These are phyloP conservation scores for Varanus komodoensis DNA, from an alignment of 2,113 vertebrate species.

Conservation along the genomic window DNA sequence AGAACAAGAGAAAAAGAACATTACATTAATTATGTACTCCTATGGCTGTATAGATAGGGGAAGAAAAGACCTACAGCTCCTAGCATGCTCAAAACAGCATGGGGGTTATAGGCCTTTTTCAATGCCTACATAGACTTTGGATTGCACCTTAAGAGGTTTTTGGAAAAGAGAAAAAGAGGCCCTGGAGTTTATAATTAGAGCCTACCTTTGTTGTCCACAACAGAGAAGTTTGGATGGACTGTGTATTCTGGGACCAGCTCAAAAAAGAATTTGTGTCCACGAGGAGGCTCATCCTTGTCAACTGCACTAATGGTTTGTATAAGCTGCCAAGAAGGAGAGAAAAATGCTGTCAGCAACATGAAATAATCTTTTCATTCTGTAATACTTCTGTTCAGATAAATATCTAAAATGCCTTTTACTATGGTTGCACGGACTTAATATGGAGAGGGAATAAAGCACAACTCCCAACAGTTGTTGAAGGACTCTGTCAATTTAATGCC, in stretches of 20 bases:
- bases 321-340: slow-evolving; percentile 72
- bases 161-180: accelerated
- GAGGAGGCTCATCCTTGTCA: slow-evolving; percentile 82
- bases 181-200: not conserved
- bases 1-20: not conserved
- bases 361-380: not conserved
- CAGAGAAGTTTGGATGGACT: slow-evolving; percentile 83
- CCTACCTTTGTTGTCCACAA: slow-evolving; percentile 86
- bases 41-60: too few species aligned
- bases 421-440: not conserved
- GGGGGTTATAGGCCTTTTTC: too few species aligned
- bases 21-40: not conserved
- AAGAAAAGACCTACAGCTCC: too few species aligned
- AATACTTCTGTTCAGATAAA: not conserved
- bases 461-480: accelerated
- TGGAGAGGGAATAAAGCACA: not conserved
- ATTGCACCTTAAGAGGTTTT: not conserved
- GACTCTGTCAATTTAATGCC: not conserved
- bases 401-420: not conserved
- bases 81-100: too few species aligned
- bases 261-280: slow-evolving; percentile 85
- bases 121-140: too few species aligned
- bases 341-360: slow-evolving; percentile 38
- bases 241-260: slow-evolving; percentile 81
- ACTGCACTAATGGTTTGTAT: slow-evolving; percentile 84